Evolutionary conservation across 2,113 vertebrate genomes (phyloP).

Genomic region (Hirundichthys speculiger): DNA sequence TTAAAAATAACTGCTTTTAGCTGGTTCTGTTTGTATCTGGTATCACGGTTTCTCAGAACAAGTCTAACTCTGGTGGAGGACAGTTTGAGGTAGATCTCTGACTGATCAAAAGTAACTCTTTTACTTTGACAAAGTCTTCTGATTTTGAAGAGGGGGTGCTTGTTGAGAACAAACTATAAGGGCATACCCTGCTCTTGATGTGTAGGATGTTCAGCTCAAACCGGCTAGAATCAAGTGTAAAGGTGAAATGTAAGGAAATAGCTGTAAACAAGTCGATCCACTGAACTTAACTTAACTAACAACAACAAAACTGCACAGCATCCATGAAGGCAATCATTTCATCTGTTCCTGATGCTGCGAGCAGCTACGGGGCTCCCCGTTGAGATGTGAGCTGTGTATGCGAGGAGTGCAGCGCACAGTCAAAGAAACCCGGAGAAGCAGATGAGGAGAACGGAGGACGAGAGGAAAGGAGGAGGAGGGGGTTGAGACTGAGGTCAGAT

Average conservation of each 20-base stretch:
- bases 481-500: conserved; percentile 65
- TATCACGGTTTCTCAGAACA: not conserved
- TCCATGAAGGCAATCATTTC: too few relatives aligned
- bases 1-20: too few relatives aligned
- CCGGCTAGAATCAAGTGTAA: too few relatives aligned
- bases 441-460: conserved; percentile 1
- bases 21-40: not conserved
- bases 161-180: conserved; percentile 13
- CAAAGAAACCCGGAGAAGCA: conserved; percentile 30
- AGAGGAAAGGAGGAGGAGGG: conserved; percentile 11
- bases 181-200: conserved; percentile 36
- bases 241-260: too few relatives aligned
- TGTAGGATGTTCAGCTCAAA: not conserved
- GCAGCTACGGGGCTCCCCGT: conserved; percentile 11
- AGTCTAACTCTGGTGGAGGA: too few relatives aligned
- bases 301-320: too few relatives aligned
- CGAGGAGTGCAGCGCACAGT: conserved; percentile 10
- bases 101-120: not conserved
- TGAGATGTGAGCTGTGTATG: conserved; percentile 48
- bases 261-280: too few relatives aligned
- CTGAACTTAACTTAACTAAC: too few relatives aligned
- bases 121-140: conserved; percentile 10
- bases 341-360: conserved; percentile 20
- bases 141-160: conserved; percentile 10
- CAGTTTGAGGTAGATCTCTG: too few relatives aligned